These are phyloP conservation scores for Drosophila kokeensis DNA, from an alignment of 2,888 invertebrate genomes.

Conservation along the genomic window DNA sequence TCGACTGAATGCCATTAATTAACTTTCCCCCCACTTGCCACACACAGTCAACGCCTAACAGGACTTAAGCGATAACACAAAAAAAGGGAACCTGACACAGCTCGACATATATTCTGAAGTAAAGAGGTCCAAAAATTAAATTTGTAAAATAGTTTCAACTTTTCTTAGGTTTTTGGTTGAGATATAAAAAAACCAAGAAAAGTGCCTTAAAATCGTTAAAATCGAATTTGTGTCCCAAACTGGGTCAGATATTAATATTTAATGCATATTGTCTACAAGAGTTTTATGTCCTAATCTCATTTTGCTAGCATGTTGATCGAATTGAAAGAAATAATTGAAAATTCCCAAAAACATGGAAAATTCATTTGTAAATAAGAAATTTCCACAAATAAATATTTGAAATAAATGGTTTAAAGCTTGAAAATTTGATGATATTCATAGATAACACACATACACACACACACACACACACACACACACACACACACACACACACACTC, in stretches of 20 bases:
- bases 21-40: slow-evolving; percentile 37
- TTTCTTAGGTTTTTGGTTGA: background rate
- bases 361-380: background rate
- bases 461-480: background rate
- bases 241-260: background rate
- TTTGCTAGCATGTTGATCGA: background rate
- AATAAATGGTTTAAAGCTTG: slow-evolving; percentile 1
- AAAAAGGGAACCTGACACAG: background rate
- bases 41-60: slow-evolving; percentile 14
- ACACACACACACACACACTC: background rate
- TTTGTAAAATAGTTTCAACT: background rate
- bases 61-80: slow-evolving; percentile 1
- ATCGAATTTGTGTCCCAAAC: background rate
- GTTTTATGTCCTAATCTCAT: background rate
- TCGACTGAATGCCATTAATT: slow-evolving; percentile 76
- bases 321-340: background rate
- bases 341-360: background rate
- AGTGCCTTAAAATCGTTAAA: background rate
- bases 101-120: background rate
- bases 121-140: background rate
- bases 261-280: background rate
- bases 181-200: background rate
- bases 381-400: background rate
- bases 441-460: background rate
- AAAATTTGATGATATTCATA: background rate